Percentiles rank a stretch among this genome's conserved stretches.
Evolutionary conservation across 2,888 invertebrate species (phyloP).

Genomic region (Amorpha juglandis): DNA sequence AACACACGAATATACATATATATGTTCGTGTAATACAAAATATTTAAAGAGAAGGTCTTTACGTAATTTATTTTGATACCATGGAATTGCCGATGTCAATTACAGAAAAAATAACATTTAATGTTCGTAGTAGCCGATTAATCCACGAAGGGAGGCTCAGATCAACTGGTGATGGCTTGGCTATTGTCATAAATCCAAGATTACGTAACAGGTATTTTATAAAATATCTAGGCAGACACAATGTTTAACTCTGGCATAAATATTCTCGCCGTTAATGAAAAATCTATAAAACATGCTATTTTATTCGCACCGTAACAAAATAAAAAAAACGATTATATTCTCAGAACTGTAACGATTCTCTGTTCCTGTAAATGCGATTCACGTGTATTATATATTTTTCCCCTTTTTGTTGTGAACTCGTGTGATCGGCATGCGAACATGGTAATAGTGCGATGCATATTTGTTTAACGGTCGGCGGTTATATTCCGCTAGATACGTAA

Average conservation of each 20-base stretch:
- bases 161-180: too few species aligned
- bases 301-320: neutral
- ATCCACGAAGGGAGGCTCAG: too few species aligned
- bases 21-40: too few species aligned
- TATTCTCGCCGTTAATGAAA: neutral
- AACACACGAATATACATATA: too few species aligned
- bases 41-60: too few species aligned
- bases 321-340: neutral
- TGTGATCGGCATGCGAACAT: slow-evolving; percentile 40
- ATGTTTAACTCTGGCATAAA: neutral
- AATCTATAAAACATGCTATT: neutral
- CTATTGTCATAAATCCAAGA: too few species aligned
- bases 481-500: slow-evolving; percentile 51
- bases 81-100: too few species aligned
- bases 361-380: slow-evolving; percentile 19
- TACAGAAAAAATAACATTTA: too few species aligned
- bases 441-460: slow-evolving; percentile 40
- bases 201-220: too few species aligned
- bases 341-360: neutral
- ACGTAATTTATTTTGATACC: too few species aligned
- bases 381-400: slow-evolving; percentile 8
- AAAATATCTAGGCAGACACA: too few species aligned
- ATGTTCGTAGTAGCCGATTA: too few species aligned
- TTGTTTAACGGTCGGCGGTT: slow-evolving; percentile 27
- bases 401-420: slow-evolving; percentile 20